phyloP scores from a whole-genome alignment of 2,113 vertebrate genomes.

The Penelope pileata region DNA sequence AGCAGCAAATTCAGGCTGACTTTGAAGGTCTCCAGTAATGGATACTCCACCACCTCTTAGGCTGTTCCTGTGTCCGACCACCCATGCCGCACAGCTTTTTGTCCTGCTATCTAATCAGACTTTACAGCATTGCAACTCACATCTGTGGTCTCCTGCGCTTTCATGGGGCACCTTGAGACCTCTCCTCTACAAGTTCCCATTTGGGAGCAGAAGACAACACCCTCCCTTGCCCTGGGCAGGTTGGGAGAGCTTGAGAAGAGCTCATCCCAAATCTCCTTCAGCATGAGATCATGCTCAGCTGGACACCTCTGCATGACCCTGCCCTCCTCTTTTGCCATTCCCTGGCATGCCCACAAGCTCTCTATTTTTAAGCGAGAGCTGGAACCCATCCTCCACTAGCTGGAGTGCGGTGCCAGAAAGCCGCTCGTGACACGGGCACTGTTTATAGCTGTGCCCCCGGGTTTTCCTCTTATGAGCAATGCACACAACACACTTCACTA shows the following conservation, averaged over 20 bases:
- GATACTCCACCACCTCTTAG: background rate
- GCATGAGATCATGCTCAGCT: rapidly evolving
- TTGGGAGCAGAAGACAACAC: background rate
- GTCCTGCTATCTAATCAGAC: background rate
- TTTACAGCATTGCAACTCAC: background rate
- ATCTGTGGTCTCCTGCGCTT: background rate
- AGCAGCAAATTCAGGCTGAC: background rate
- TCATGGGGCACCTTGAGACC: rapidly evolving
- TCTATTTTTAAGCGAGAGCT: constrained; percentile 46
- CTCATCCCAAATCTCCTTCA: background rate
- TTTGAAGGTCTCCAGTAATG: background rate
- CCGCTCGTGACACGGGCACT: background rate
- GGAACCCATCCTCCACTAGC: constrained; percentile 41
- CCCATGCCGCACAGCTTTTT: background rate
- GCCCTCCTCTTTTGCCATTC: background rate
- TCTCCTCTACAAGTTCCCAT: background rate
- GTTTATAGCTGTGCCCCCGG: constrained; percentile 33
- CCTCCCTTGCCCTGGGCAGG: no score
- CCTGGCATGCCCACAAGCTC: background rate
- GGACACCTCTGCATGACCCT: background rate
- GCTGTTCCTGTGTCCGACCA: background rate
- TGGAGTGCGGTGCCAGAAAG: background rate
- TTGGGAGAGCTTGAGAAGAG: no score
- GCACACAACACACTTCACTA: constrained; percentile 1
- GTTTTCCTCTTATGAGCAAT: constrained; percentile 53